Conservation (phyloP, 2,113 vertebrate species). For the Neotragus pygmaeus region DNA sequence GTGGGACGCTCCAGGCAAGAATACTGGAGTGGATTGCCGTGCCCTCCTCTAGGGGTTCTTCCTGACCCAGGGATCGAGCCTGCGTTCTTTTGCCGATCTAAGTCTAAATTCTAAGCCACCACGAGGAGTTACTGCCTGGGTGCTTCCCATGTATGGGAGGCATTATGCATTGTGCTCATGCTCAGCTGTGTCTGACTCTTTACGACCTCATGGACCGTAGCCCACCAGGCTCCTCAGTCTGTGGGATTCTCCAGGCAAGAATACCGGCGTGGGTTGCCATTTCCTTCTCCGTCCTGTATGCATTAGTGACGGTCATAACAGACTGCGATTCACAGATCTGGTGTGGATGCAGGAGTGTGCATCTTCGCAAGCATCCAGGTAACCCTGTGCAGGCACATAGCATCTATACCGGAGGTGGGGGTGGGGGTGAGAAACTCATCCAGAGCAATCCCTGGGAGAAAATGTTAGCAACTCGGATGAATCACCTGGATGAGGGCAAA, state of each 20-base stretch:
- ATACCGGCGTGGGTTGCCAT: neutral
- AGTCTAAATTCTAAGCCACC: neutral
- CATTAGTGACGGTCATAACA: no score
- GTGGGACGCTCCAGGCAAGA: neutral
- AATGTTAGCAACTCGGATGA: neutral
- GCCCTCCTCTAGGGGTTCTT: neutral
- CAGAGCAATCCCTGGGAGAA: neutral
- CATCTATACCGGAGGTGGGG: neutral
- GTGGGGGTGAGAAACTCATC: neutral
- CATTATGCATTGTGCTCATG: neutral
- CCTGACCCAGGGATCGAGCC: neutral
- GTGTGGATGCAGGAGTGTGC: neutral
- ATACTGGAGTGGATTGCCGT: neutral
- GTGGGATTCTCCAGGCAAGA: neutral
- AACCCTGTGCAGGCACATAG: neutral
- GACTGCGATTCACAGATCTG: neutral
- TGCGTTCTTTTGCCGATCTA: accelerated
- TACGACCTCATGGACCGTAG: neutral
- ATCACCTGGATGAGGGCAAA: neutral
- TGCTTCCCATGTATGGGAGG: neutral
- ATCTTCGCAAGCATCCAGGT: neutral
- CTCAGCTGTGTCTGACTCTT: neutral
- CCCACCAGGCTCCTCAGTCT: neutral
- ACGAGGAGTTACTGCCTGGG: neutral
- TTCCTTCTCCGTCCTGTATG: neutral